Conservation (phyloP, 2,888 invertebrate genomes). For the Eucera pruinosa region DNA sequence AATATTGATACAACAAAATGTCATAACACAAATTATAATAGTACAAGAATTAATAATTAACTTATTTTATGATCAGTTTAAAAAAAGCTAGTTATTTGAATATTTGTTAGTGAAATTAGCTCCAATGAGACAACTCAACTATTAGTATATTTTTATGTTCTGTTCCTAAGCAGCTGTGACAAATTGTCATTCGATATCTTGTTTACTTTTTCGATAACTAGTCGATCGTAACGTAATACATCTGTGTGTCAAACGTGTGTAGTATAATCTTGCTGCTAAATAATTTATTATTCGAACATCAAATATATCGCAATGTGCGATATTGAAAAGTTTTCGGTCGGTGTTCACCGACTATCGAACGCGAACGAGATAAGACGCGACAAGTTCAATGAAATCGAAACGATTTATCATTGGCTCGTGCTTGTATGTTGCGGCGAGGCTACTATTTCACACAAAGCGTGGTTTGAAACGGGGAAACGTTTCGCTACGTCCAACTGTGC, state of each 20-base stretch:
- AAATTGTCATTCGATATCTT: slow-evolving; percentile 44
- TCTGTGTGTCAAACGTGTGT: not conserved
- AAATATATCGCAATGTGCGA: not conserved
- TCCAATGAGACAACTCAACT: too few relatives aligned
- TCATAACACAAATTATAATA: not conserved
- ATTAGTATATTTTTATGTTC: slow-evolving; percentile 24
- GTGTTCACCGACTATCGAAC: not conserved
- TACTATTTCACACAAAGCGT: slow-evolving; percentile 6
- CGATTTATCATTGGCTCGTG: slow-evolving; percentile 10
- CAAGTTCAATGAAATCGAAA: slow-evolving; percentile 27
- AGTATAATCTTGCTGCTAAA: not conserved
- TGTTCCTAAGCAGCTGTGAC: slow-evolving; percentile 15
- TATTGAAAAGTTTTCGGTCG: slow-evolving; percentile 11
- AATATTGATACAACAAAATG: not conserved
- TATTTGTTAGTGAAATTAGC: too few relatives aligned
- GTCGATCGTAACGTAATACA: slow-evolving; percentile 13
- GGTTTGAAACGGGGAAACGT: slow-evolving; percentile 9
- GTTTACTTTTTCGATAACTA: slow-evolving; percentile 43
- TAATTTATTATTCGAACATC: slow-evolving; percentile 10
- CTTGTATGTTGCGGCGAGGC: not conserved
- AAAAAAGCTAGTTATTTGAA: too few relatives aligned
- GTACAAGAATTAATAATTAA: not conserved
- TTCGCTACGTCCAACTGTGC: slow-evolving; percentile 1
- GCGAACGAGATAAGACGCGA: slow-evolving; percentile 9
- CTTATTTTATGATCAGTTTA: not conserved